Evolutionary conservation across 1,140 invertebrate genomes (phyloP).

Genomic region (Nephila pilipes): DNA sequence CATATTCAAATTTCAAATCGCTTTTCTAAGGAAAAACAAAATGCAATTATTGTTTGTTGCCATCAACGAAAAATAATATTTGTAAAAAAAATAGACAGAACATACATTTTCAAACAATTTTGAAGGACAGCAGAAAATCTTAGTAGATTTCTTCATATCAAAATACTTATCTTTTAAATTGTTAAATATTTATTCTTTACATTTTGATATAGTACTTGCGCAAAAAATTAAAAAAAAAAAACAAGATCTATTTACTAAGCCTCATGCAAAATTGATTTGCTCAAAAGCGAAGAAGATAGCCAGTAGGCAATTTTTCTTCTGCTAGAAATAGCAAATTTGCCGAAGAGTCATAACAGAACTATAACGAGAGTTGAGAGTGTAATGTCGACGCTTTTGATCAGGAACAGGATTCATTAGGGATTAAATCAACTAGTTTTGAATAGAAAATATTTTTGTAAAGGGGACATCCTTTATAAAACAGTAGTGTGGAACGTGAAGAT

Average conservation of each 20-base stretch:
- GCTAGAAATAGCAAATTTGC: slow-evolving; percentile 38
- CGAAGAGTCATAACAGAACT: slow-evolving; percentile 3
- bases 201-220: neutral
- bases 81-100: too few species aligned
- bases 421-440: neutral
- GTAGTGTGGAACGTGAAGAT: neutral
- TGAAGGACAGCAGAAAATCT: too few species aligned
- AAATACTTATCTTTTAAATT: too few species aligned
- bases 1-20: neutral
- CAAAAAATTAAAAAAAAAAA: neutral
- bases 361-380: neutral
- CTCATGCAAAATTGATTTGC: neutral
- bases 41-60: neutral
- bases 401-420: too few species aligned
- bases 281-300: neutral
- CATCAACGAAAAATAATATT: neutral
- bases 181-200: too few species aligned
- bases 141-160: too few species aligned
- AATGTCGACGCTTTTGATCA: too few species aligned
- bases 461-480: neutral
- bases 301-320: neutral
- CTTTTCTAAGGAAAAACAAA: neutral
- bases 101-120: neutral
- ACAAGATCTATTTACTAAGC: neutral
- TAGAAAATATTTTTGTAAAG: neutral